A percentile compares a stretch with the other conserved stretches of the same genome.
phyloP scores from a whole-genome alignment of 2,888 invertebrate genomes.

The Diaphora mendica region DNA sequence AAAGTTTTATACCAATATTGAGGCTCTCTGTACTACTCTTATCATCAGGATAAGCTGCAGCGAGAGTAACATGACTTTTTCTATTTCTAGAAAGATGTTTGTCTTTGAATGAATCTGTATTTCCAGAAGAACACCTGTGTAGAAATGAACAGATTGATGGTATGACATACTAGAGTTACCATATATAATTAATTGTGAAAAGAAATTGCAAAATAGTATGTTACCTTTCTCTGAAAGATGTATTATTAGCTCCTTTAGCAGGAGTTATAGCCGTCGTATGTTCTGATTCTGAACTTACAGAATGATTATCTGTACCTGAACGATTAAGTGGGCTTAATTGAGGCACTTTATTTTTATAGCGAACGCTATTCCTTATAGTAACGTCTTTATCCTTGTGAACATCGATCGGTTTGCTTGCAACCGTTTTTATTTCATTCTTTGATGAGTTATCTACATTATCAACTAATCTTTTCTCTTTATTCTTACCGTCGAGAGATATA shows the following conservation, averaged over 20 bases:
- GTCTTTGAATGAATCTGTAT: conserved; percentile 75
- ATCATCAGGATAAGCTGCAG: conserved; percentile 87
- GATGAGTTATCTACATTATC: conserved; percentile 63
- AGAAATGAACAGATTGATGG: conserved; percentile 11
- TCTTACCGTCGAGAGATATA: conserved; percentile 97
- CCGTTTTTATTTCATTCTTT: conserved; percentile 61
- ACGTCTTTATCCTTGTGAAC: conserved; percentile 65
- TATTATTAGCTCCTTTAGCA: conserved; percentile 79
- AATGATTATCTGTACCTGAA: conserved; percentile 82
- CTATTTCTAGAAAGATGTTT: conserved; percentile 69
- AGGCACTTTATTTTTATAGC: conserved; percentile 69
- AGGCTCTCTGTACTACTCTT: conserved; percentile 94
- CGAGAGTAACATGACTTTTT: conserved; percentile 79
- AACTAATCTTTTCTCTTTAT: conserved; percentile 88
- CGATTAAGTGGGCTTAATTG: conserved; percentile 74
- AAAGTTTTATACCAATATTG: conserved; percentile 81
- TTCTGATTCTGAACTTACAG: conserved; percentile 92
- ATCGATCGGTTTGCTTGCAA: conserved; percentile 56
- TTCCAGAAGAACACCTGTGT: conserved; percentile 75
- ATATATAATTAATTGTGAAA: conserved; percentile 12
- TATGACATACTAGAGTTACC: background rate
- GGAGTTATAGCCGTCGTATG: conserved; percentile 89
- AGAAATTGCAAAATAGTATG: background rate
- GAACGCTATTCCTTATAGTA: conserved; percentile 60
- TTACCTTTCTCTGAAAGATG: conserved; percentile 88